These are phyloP conservation scores for Eupithecia vulgata DNA, from an alignment of 2,888 invertebrate species.

Conservation along the genomic window DNA sequence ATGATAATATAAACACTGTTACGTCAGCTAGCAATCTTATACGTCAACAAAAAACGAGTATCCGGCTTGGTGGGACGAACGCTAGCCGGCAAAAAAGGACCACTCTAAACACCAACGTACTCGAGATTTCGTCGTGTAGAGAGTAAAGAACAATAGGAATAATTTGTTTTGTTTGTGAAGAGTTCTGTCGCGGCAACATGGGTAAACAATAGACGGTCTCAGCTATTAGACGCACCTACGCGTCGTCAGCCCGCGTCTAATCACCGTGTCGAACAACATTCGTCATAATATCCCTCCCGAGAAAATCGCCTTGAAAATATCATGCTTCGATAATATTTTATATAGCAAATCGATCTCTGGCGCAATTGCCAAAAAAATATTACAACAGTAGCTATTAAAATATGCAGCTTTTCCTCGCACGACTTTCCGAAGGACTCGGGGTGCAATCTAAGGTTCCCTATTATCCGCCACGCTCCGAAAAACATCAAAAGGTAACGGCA, in stretches of 20 bases:
- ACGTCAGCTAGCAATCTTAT: slow-evolving; percentile 59
- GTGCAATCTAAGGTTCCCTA: slow-evolving; percentile 82
- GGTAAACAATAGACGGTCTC: slow-evolving; percentile 68
- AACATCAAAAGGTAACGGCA: slow-evolving; percentile 80
- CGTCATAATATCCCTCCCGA: slow-evolving; percentile 52
- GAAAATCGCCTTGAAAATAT: slow-evolving; percentile 60
- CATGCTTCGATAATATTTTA: slow-evolving; percentile 58
- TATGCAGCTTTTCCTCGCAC: slow-evolving; percentile 78
- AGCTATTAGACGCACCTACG: slow-evolving; percentile 59
- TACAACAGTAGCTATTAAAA: slow-evolving; percentile 74
- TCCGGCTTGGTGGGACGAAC: slow-evolving; percentile 71
- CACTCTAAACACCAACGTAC: slow-evolving; percentile 39
- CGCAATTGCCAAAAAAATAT: slow-evolving; percentile 61
- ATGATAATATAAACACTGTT: slow-evolving; percentile 66
- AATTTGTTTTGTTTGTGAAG: slow-evolving; percentile 56
- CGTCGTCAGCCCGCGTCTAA: slow-evolving; percentile 56
- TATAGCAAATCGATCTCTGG: slow-evolving; percentile 60
- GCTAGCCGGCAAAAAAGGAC: slow-evolving; percentile 60
- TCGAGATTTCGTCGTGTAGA: slow-evolving; percentile 39
- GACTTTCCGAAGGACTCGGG: slow-evolving; percentile 78
- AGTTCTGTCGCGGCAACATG: slow-evolving; percentile 58
- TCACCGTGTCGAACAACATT: slow-evolving; percentile 55
- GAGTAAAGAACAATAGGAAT: slow-evolving; percentile 60
- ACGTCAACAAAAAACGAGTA: slow-evolving; percentile 66
- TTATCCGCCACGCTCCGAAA: slow-evolving; percentile 84